Evolutionary conservation across 2,797 vertebrate genomes (phyloP), one percentile per base, ranked within the genome.

Genomic region (Cyclura pinguis): DNA sequence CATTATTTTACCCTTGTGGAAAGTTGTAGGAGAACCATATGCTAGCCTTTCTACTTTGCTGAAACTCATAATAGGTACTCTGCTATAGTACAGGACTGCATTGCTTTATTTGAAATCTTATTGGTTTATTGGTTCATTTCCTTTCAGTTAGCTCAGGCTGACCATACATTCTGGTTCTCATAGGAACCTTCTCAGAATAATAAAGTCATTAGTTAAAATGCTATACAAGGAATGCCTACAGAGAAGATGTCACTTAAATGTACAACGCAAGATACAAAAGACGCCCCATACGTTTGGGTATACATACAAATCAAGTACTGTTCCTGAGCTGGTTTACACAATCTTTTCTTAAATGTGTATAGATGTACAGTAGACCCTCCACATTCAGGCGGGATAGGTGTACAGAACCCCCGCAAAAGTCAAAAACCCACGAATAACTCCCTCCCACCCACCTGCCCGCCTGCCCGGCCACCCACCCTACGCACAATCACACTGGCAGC

Each of bases 1-100:
- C 69, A 85, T 88, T 82, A 42, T 64, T 52, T 73, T 85, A 88
- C 5, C 10, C 86, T 73, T 91, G 10, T 67, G 57, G 64, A 80
- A 91, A n/a, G 1, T 86, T 7, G 0, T 38, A 42, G 80, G 35
- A 12, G 74, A 92, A 88, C 0, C 0, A 4, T 85, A 86, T 18
- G 80, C 73, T 57, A 29, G 50, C 55, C 47, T 64, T 69, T 27
- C 3, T 50, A 2, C 2, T 72, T 0, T 67, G 16, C 35, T 10
- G 87, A 74, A 6, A 73, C 74, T 32, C 3, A n/a, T 55, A 87
- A 76, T 72, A 50, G 38, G 5, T 35, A 52, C 22, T 47, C 76
- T n/a, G 5, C 0, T 64, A 50, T 27, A 59, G 42, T 57, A 12
- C 1, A 24, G 12, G 84, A 88, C 80, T 92, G 42, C 24, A 81